Conservation (phyloP, 2,797 vertebrate species). For the Chelmon rostratus region DNA sequence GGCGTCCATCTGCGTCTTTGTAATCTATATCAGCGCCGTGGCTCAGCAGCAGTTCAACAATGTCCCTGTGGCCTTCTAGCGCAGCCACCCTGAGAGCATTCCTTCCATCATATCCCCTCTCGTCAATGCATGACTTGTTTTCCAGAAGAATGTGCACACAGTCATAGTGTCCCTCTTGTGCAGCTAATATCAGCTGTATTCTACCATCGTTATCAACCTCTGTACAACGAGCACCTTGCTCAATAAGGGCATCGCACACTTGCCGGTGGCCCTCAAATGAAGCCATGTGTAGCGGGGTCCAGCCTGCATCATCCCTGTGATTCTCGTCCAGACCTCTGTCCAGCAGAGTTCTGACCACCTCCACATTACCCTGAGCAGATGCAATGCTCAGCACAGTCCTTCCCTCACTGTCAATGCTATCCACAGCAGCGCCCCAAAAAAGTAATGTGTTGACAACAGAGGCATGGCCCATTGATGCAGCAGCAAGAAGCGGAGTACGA, state of each 20-base stretch:
- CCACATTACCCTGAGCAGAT: constrained; percentile 98
- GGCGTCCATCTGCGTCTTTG: constrained; percentile 97
- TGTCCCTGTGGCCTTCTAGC: constrained; percentile 95
- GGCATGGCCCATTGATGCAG: constrained; percentile 98
- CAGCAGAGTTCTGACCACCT: constrained; percentile 97
- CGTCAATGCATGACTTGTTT: constrained; percentile 94
- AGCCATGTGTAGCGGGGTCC: constrained; percentile 99
- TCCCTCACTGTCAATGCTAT: constrained; percentile 98
- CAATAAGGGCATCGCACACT: constrained; percentile 97
- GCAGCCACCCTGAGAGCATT: constrained; percentile 95
- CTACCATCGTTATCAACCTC: constrained; percentile 98
- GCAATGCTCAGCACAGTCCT: constrained; percentile 98
- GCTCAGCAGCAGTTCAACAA: constrained; percentile 94
- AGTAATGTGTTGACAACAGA: constrained; percentile 96
- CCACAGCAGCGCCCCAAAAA: constrained; percentile 98
- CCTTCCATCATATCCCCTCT: constrained; percentile 96
- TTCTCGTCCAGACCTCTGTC: constrained; percentile 99
- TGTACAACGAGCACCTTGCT: constrained; percentile 96
- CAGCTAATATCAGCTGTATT: constrained; percentile 93
- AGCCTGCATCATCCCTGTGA: constrained; percentile 97
- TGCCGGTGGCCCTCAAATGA: constrained; percentile 96
- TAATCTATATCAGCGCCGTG: constrained; percentile 93
- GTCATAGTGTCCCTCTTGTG: constrained; percentile 97
- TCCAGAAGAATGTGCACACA: constrained; percentile 96
- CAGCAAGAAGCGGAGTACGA: constrained; percentile 96